Base-by-base conservation (phyloP, 2,113 vertebrate genomes). In the Lethenteron reissneri region DNA sequence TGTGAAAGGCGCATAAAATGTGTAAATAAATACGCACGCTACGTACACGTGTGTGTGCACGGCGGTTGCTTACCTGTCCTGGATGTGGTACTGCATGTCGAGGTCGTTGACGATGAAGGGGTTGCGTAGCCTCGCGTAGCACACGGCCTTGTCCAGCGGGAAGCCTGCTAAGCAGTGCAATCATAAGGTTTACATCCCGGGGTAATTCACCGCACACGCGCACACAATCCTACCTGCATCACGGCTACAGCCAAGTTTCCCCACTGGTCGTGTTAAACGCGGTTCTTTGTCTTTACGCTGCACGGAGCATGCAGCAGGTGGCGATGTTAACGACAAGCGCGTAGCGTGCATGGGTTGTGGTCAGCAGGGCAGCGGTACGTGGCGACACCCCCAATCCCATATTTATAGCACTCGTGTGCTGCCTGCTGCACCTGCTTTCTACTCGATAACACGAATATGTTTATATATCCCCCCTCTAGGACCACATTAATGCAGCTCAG, bases 1-100 rank as follows among this genome's bases (percentile, higher is more conserved):
- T 11, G 11, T 68, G 64, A 68, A 41, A 41, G 41, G 41, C 21
- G 64, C 21, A 68, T 21, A 68, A n/a, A 10, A 21, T 8, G 64
- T 68, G 64, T 21, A 2, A n/a, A 11, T 68, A 21, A 11, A 68
- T 9, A n/a, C 21, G n/a, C n/a, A 68, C 64, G 64, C 21, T 68
- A 10, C 21, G 64, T 68, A n/a, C 21, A 17, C n/a, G n/a, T 68
- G 64, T 68, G 8, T 21, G 11, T 68, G 64, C 21, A 21, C 64
- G 21, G 64, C 59, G 21, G 14, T n/a, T 9, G 21, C 78, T 57
- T 79, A 96, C 94, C 94, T 90, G 84, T 97, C 94, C 80, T 97
- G 92, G 78, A 99, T 96, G 77, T 85, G 96, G 82, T 92, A 99
- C 80, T 99, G 94, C 90, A 91, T 99, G 74, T 95, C 85, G 77